A percentile compares a stretch with the other conserved stretches of the same genome.
Evolutionary conservation across 2,888 invertebrate species (phyloP).

Genomic region (Seira ritae): DNA sequence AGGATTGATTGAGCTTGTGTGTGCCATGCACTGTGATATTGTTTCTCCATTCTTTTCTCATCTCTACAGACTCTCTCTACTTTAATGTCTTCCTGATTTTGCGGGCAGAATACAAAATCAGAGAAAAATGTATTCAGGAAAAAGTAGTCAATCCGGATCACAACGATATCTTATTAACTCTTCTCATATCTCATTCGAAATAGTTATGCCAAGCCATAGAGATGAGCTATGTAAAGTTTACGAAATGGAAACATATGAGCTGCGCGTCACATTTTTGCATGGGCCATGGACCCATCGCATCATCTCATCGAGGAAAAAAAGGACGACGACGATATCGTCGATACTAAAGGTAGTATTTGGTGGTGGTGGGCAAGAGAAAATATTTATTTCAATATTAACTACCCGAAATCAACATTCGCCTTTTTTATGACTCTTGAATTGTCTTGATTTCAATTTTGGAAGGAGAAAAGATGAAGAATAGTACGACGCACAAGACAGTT

Average conservation of each 20-base stretch:
- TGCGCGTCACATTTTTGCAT: conserved; percentile 6
- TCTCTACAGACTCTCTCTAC: conserved; percentile 22
- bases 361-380: background rate
- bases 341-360: background rate
- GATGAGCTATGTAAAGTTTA: conserved; percentile 25
- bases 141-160: conserved; percentile 65
- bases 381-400: conserved; percentile 5
- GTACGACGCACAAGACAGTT: conserved; percentile 32
- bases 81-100: conserved; percentile 57
- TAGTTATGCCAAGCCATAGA: conserved; percentile 8
- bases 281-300: too few relatives aligned
- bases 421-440: conserved; percentile 14
- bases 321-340: too few relatives aligned
- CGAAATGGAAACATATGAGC: conserved; percentile 12
- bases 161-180: conserved; percentile 60
- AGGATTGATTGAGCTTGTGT: conserved; percentile 16
- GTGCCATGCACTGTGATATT: background rate
- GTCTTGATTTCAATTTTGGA: conserved; percentile 34
- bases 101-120: conserved; percentile 59
- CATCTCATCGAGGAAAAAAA: conserved; percentile 20
- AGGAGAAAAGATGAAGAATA: conserved; percentile 4
- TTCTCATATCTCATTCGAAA: conserved; percentile 38
- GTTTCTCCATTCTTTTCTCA: conserved; percentile 14
- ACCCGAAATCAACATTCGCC: conserved; percentile 28
- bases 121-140: conserved; percentile 54